These are phyloP conservation scores for Synchiropus splendidus DNA, from an alignment of 2,113 vertebrate species.

Conservation along the genomic window DNA sequence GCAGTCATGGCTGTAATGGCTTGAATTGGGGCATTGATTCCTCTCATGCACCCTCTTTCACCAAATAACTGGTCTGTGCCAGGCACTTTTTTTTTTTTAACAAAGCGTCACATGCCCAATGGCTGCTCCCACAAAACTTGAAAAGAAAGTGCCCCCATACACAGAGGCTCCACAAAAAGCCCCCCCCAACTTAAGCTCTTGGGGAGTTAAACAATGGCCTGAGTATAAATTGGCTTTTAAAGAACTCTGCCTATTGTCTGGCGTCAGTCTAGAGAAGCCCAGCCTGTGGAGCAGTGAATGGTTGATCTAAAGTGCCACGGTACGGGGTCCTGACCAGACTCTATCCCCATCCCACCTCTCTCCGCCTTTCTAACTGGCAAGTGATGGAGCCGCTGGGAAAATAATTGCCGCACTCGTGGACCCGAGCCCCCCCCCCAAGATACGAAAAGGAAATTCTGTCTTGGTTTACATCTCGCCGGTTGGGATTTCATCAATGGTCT, in stretches of 20 bases:
- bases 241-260: constrained; percentile 40
- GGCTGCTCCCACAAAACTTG: constrained; percentile 20
- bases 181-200: constrained; percentile 37
- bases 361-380: constrained; percentile 56
- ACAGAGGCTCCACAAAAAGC: constrained; percentile 21
- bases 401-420: too few relatives aligned
- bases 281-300: constrained; percentile 40
- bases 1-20: constrained; percentile 56
- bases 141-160: constrained; percentile 1
- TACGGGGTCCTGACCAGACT: constrained; percentile 42
- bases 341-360: constrained; percentile 42
- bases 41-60: constrained; percentile 35
- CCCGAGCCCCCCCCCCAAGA: too few relatives aligned
- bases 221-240: constrained; percentile 58
- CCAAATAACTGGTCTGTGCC: constrained; percentile 33
- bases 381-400: constrained; percentile 64
- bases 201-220: constrained; percentile 50
- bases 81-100: constrained; percentile 28
- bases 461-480: too few relatives aligned
- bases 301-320: constrained; percentile 50
- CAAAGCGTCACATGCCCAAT: constrained; percentile 41
- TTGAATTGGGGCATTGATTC: constrained; percentile 56
- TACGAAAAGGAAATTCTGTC: too few relatives aligned
- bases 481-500: too few relatives aligned
- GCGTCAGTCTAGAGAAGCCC: constrained; percentile 39